Evolutionary conservation across 2,888 invertebrate species (phyloP), one percentile per base, ranked within the genome.

Genomic region (Lysandra coridon): DNA sequence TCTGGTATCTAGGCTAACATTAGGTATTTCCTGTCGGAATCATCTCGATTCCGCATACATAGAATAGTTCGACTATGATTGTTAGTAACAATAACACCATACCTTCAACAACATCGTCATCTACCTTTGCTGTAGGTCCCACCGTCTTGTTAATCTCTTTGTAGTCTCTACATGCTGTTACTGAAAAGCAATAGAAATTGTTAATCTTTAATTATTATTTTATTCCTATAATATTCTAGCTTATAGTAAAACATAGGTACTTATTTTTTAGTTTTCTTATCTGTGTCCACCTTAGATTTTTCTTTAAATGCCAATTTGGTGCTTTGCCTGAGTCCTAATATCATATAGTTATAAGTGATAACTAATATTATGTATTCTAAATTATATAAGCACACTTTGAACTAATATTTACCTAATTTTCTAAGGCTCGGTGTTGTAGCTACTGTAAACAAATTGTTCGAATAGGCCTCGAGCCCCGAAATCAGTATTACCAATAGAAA

Each of bases 361-460:
- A 37, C 37, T 37, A 37, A 37, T 37, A 37, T 40, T 40, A 40
- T 4, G 1, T 10, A 44, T 10, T 44, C 49, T 49, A 49, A 49
- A 10, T 12, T 49, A 10, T 49, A 17, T 17, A 4, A 17, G 4
- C 17, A 57, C 57, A 10, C 10, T 49, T 57, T 17, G 1, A 57
- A 57, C 4, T 4, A 57, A 57, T 57, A 57, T 57, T 10, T 23
- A 69, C 69, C 69, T 14, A 14, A 69, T 69, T 69, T 69, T 1
- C 69, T 14, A 37, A 69, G 69, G 33, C 69, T 69, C 69, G 33
- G 69, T 17, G 69, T 69, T 69, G 69, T 69, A 0, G 75, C 76
- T 1, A 76, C 53, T 1, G 76, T 76, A 57, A 49, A 76, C 57
- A 76, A 33, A 12, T 76, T 53, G 17, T 76, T 76, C 6, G 57